phyloP scores from a whole-genome alignment of 2,888 invertebrate genomes.

The Leucoptera coffeella region DNA sequence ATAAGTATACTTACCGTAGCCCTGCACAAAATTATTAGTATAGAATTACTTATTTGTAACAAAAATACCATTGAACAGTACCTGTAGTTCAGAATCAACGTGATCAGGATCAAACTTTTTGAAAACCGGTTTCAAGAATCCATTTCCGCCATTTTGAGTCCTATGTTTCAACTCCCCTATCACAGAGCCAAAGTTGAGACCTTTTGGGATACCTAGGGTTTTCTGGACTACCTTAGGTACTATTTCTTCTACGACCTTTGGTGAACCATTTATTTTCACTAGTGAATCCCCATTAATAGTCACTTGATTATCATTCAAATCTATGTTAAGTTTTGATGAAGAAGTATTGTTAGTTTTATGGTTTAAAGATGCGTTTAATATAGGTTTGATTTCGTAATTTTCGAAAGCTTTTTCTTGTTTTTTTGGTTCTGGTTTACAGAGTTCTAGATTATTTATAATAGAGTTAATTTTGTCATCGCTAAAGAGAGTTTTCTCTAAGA shows the following conservation, averaged over 20 bases:
- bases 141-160: slow-evolving; percentile 31
- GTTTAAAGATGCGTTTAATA: no score
- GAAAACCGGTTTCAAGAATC: slow-evolving; percentile 36
- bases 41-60: no score
- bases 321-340: neutral
- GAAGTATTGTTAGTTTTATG: neutral
- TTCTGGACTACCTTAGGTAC: slow-evolving; percentile 25
- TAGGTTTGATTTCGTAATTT: neutral
- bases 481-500: slow-evolving; percentile 38
- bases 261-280: neutral
- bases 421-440: neutral
- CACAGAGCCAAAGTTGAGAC: slow-evolving; percentile 37
- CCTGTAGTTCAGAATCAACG: no score
- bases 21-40: no score
- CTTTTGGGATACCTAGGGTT: slow-evolving; percentile 24
- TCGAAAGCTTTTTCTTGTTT: neutral
- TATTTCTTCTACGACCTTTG: slow-evolving; percentile 10
- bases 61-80: no score
- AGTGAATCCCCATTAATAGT: neutral
- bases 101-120: slow-evolving; percentile 31
- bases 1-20: no score
- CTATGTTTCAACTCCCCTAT: slow-evolving; percentile 39
- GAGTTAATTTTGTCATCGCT: slow-evolving; percentile 39
- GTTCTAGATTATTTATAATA: slow-evolving; percentile 34
- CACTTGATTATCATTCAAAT: no score